Evolutionary conservation across 2,113 vertebrate species (phyloP).

Genomic region (Chionodraco myersi): DNA sequence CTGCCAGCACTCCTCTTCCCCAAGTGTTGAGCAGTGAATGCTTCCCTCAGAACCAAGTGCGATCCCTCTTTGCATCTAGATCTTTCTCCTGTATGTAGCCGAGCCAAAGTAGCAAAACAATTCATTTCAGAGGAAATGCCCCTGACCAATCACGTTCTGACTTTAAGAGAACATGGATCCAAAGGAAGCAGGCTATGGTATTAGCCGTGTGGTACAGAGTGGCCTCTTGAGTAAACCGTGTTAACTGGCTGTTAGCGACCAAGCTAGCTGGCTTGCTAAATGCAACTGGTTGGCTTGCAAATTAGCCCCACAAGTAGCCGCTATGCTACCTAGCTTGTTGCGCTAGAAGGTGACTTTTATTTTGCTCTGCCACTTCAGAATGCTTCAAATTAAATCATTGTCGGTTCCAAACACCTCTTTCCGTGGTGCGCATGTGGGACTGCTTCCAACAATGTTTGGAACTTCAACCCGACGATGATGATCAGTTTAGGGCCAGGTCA

Average conservation of each 20-base stretch:
- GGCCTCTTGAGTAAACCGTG: neutral
- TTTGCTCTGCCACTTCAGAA: neutral
- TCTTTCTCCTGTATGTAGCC: neutral
- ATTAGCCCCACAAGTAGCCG: neutral
- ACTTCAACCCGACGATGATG: neutral
- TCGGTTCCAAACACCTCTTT: neutral
- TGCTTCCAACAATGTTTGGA: neutral
- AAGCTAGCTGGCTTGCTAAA: neutral
- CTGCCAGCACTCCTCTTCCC: neutral
- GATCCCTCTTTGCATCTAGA: neutral
- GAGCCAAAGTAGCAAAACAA: too few species aligned
- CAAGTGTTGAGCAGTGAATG: neutral
- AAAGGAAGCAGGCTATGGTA: too few species aligned
- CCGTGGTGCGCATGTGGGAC: neutral
- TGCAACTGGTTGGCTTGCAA: neutral
- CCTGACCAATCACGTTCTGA: too few species aligned
- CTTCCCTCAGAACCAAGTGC: neutral
- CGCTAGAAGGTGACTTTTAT: too few species aligned
- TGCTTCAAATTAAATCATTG: neutral
- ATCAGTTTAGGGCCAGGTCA: neutral
- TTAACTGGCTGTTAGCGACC: neutral
- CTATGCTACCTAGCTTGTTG: neutral
- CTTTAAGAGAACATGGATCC: too few species aligned
- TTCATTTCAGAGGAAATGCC: too few species aligned
- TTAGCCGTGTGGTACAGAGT: neutral